Base-by-base conservation (phyloP, 2,113 vertebrate species). In the Sciurus niger region DNA sequence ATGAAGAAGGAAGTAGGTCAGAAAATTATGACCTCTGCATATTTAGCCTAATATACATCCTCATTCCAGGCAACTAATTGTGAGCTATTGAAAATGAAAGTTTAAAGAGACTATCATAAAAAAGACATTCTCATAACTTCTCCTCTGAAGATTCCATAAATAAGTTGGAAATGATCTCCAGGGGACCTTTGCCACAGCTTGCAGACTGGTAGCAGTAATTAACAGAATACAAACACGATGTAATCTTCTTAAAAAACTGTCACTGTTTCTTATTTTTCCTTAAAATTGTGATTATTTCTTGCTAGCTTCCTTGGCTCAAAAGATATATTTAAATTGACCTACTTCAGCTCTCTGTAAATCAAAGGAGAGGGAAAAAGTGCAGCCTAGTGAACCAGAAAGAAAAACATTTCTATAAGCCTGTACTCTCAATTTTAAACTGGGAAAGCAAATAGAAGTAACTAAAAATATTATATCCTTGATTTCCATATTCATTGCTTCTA, bases 1-100 rank as follows among this genome's bases (percentile, higher is more conserved):
- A 89, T 77, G 90, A 95, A 96, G 78, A 96, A 97, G 93, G 90
- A 97, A 98, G 14, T 95, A 77, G 83, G 91, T 97, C 89, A 60
- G 80, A 93, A 87, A 96, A 88, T 85, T 84, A 93, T 96, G 98
- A 98, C 98, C 97, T 55, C 83, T 97, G 82, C 95, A 97, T 97
- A 97, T 84, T 96, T 93, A 84, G 6, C 28, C 89, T 97, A 96
- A 90, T 72, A 96, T 96, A 97, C 48, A 65, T 86, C 95, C 94
- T 97, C 97, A 97, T 96, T 98, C 77, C 91, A 96, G 86, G 77
- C 95, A 84, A 53, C 55, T 70, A 85, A 96, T 95, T 89, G 94
- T 87, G 96, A 97, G 96, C 94, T 96, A 53, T 46, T 92, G 83
- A 86, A 96, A 96, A 94, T 90, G 0, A 28, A 98, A 98, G 94